Base-by-base conservation (phyloP, 2,888 invertebrate species). In the Macrophya alboannulata region DNA sequence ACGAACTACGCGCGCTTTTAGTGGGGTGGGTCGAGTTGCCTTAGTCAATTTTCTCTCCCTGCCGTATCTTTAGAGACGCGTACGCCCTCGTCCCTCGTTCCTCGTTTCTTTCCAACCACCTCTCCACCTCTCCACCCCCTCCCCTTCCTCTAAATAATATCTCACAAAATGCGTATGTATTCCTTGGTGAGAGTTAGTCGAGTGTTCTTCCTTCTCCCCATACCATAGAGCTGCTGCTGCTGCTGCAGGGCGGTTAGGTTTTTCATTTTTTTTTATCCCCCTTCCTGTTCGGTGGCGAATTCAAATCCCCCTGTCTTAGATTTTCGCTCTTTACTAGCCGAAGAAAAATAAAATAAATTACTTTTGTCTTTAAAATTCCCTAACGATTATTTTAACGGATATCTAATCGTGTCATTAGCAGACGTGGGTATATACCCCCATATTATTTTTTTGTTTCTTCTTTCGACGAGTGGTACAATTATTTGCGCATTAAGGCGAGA, bases 41-140 rank as follows among this genome's bases (percentile, higher is more conserved):
- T 89, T 86, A 88, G 89, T 89, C 89, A 90, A 91, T 91, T 90
- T 91, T 91, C 90, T 88, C 87, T 86, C 85, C 86, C 88, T 81
- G 86, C 72, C 84, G 84, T 84, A 87, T 76, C 86, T 84, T 77
- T 85, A 55, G 85, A 81, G 62, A 76, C 84, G 72, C 83, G 84
- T 43, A 25, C 45, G 48, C 51, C 84, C 40, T 68, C 40, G 45
- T 84, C 17, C 79, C 83, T 48, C 85, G 83, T 85, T 74, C 82
- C 85, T 17, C 45, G 43, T 55, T 55, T n/a, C n/a, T n/a, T 55
- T n/a, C 71, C 55, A 25, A 21, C 74, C 48, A 37, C 45, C 15
- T 71, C 77, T 48, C 84, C 62, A n/a, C n/a, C n/a, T n/a, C 71
- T 59, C 40, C 51, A 31, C 55, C 40, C 45, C 82, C 43, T 74